A percentile compares a stretch with the other conserved stretches of the same genome.
These are phyloP conservation scores for Rhinophrynus dorsalis DNA, from an alignment of 2,797 vertebrate genomes.

Conservation along the genomic window DNA sequence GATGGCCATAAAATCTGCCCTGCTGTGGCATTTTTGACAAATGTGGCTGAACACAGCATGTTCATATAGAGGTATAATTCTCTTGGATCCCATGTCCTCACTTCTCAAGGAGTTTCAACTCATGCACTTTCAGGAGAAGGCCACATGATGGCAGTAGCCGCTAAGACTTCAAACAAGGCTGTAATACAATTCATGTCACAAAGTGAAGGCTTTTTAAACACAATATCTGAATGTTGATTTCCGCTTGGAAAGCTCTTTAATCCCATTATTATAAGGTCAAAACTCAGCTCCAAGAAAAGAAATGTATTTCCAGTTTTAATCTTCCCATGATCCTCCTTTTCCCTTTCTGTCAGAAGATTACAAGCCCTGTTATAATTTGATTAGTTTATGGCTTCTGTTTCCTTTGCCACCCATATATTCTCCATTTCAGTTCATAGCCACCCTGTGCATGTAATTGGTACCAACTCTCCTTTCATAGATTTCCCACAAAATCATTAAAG, in stretches of 20 bases:
- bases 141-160: conserved; percentile 27
- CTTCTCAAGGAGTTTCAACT: too few species aligned
- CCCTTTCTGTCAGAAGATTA: conserved; percentile 41
- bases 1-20: too few species aligned
- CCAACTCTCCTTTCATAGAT: too few species aligned
- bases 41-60: too few species aligned
- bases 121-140: not conserved
- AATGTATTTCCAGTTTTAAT: conserved; percentile 48
- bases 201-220: conserved; percentile 30
- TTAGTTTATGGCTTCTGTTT: conserved; percentile 40
- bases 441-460: not conserved
- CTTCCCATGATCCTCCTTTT: conserved; percentile 44
- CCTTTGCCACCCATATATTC: conserved; percentile 30
- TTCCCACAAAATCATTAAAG: too few species aligned
- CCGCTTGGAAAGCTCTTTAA: conserved; percentile 50
- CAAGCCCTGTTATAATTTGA: conserved; percentile 42
- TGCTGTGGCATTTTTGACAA: too few species aligned
- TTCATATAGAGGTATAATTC: too few species aligned
- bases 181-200: conserved; percentile 31
- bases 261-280: conserved; percentile 50
- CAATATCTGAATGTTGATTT: conserved; percentile 47
- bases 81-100: too few species aligned
- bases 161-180: not conserved
- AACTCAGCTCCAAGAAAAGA: conserved; percentile 45
- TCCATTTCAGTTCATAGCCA: not conserved